Percentiles rank a stretch among this genome's conserved stretches.
These are phyloP conservation scores for Laothoe populi DNA, from an alignment of 2,888 invertebrate species.

Conservation along the genomic window DNA sequence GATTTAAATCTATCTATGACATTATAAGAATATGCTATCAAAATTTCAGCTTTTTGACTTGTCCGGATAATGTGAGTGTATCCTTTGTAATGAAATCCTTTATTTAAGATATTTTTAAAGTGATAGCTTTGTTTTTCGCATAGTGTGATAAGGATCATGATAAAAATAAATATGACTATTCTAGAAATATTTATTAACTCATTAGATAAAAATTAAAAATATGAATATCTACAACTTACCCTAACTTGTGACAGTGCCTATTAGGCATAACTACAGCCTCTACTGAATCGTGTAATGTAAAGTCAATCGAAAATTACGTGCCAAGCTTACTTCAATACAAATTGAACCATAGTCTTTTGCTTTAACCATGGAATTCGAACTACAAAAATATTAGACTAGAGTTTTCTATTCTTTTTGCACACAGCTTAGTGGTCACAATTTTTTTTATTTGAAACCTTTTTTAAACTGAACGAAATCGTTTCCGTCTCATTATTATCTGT, in stretches of 20 bases:
- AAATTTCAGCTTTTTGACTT: too few species aligned
- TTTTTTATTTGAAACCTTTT: conserved; percentile 5
- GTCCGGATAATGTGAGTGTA: too few species aligned
- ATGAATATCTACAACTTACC: too few species aligned
- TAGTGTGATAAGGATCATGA: too few species aligned
- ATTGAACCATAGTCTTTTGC: background rate
- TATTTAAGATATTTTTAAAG: too few species aligned
- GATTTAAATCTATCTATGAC: too few species aligned
- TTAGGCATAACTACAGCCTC: background rate
- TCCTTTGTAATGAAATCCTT: too few species aligned
- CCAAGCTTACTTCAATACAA: background rate
- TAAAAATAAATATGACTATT: too few species aligned
- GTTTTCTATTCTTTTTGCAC: background rate
- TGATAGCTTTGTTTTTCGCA: too few species aligned
- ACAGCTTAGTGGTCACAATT: background rate
- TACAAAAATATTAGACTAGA: background rate
- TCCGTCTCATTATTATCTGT: background rate
- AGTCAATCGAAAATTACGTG: background rate
- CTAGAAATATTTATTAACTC: too few species aligned
- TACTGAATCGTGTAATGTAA: conserved; percentile 4
- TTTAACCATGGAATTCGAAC: background rate
- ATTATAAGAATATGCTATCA: too few species aligned
- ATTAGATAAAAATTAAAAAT: too few species aligned
- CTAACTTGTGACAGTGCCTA: background rate
- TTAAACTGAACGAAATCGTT: background rate